Conservation (phyloP, 2,888 invertebrate genomes). For the Tyria jacobaeae region DNA sequence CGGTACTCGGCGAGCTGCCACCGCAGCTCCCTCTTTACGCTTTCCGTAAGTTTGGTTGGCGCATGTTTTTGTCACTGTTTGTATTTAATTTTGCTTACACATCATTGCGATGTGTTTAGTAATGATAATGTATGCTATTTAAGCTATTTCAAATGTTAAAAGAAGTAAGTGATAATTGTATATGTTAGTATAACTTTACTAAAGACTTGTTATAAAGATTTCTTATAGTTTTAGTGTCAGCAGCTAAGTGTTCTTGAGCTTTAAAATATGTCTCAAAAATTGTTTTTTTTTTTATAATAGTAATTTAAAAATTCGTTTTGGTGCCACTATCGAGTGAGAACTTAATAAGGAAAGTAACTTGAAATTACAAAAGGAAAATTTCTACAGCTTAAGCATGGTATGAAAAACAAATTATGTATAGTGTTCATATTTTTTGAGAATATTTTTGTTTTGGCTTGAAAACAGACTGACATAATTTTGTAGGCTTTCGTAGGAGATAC, state of each 20-base stretch:
- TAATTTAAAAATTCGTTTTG: not conserved
- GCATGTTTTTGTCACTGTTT: slow-evolving; percentile 78
- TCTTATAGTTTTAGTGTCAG: no score
- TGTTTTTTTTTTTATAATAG: no score
- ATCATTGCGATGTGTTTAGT: slow-evolving; percentile 33
- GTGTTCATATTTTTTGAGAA: no score
- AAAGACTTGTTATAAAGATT: no score
- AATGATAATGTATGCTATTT: not conserved
- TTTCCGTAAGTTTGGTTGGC: slow-evolving; percentile 56
- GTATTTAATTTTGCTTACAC: slow-evolving; percentile 63
- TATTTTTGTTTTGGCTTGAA: no score
- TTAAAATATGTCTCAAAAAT: no score
- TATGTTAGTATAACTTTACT: not conserved
- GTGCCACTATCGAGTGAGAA: not conserved
- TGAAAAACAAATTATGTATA: no score
- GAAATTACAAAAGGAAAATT: not conserved
- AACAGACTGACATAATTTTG: no score
- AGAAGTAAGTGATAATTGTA: not conserved
- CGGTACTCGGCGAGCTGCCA: slow-evolving; percentile 66
- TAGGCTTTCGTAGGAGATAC: no score
- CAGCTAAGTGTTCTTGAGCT: no score
- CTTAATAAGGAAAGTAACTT: not conserved
- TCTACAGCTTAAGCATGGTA: not conserved
- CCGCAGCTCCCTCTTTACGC: slow-evolving; percentile 64
- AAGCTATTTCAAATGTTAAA: not conserved